These are phyloP conservation scores for Neostethus bicornis DNA, from an alignment of 2,797 vertebrate genomes.

Conservation along the genomic window DNA sequence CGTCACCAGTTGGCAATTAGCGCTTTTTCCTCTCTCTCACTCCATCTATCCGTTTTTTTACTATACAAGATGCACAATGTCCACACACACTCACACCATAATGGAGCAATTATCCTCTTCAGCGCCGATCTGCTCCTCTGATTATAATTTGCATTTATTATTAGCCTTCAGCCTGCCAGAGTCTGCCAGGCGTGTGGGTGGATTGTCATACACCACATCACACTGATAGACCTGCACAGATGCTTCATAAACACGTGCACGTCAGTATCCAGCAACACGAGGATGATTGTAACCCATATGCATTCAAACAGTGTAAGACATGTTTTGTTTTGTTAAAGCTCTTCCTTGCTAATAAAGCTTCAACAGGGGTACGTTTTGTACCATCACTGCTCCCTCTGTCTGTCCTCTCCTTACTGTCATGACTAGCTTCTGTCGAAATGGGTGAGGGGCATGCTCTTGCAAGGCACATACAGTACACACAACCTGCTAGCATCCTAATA, in stretches of 20 bases:
- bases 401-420: slow-evolving; percentile 29
- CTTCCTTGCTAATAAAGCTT: slow-evolving; percentile 43
- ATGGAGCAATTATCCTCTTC: slow-evolving; percentile 78
- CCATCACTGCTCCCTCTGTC: slow-evolving; percentile 14
- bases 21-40: slow-evolving; percentile 6
- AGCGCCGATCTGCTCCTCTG: slow-evolving; percentile 66
- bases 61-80: slow-evolving; percentile 28
- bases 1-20: slow-evolving; percentile 32
- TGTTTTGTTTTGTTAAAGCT: slow-evolving; percentile 36
- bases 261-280: slow-evolving; percentile 39
- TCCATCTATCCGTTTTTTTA: slow-evolving; percentile 7
- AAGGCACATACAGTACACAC: slow-evolving; percentile 31
- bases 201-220: slow-evolving; percentile 53
- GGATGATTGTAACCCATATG: background rate
- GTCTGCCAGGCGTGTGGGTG: slow-evolving; percentile 51
- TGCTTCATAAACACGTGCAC: slow-evolving; percentile 55
- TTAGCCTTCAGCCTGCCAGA: slow-evolving; percentile 62
- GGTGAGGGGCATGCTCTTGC: slow-evolving; percentile 47
- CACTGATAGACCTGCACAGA: slow-evolving; percentile 64
- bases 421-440: slow-evolving; percentile 51
- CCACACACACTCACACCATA: slow-evolving; percentile 29
- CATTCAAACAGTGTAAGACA: slow-evolving; percentile 13
- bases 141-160: slow-evolving; percentile 81
- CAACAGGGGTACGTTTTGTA: slow-evolving; percentile 37
- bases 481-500: slow-evolving; percentile 35